Conservation (phyloP, 2,888 invertebrate genomes). For the Fragum fragum region DNA sequence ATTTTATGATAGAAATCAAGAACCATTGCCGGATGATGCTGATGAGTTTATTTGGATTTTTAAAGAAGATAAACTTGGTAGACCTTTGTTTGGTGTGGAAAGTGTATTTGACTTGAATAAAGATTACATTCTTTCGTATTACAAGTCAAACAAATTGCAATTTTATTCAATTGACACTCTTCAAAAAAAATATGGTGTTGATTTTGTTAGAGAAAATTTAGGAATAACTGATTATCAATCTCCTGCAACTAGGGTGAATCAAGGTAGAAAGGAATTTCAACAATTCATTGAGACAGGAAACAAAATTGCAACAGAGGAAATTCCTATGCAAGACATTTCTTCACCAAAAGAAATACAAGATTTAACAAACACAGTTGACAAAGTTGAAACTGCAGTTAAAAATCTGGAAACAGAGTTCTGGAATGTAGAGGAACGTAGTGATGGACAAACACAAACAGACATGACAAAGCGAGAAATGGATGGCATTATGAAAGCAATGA, state of each 20-base stretch:
- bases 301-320: conserved; percentile 21
- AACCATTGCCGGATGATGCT: conserved; percentile 15
- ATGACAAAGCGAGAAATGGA: conserved; percentile 48
- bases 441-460: conserved; percentile 33
- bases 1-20: conserved; percentile 52
- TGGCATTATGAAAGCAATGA: conserved; percentile 48
- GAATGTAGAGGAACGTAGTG: conserved; percentile 5
- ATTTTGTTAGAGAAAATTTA: conserved; percentile 45
- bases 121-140: conserved; percentile 40
- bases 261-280: conserved; percentile 41
- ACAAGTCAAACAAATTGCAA: conserved; percentile 40
- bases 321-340: conserved; percentile 46
- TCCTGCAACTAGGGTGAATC: conserved; percentile 25
- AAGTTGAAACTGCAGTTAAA: conserved; percentile 44
- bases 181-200: conserved; percentile 43
- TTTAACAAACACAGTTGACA: conserved; percentile 33
- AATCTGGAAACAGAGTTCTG: conserved; percentile 15
- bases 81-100: conserved; percentile 43
- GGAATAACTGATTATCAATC: conserved; percentile 38
- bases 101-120: conserved; percentile 16
- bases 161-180: conserved; percentile 47
- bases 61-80: conserved; percentile 32
- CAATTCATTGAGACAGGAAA: conserved; percentile 29
- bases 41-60: conserved; percentile 10
- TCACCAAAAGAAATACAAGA: conserved; percentile 39